Percentiles rank a stretch among this genome's conserved stretches.
Evolutionary conservation across 2,797 vertebrate genomes (phyloP).

Genomic region (Melanotaenia boesemani): DNA sequence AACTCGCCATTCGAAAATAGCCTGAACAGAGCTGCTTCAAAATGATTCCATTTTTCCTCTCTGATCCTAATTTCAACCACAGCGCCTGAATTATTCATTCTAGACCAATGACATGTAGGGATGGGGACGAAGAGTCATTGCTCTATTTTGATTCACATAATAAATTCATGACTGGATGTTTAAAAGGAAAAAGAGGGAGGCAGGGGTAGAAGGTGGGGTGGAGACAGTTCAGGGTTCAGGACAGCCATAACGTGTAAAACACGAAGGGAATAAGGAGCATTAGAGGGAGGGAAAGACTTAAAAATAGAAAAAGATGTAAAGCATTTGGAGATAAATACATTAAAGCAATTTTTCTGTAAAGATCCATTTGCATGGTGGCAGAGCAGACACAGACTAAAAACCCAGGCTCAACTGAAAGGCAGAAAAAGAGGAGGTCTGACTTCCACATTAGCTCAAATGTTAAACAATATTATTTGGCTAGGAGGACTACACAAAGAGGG

Average conservation of each 20-base stretch:
- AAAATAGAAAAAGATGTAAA: background rate
- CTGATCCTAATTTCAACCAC: conserved; percentile 75
- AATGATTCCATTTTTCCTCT: conserved; percentile 60
- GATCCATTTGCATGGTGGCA: conserved; percentile 12
- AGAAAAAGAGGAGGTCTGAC: conserved; percentile 15
- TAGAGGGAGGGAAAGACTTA: conserved; percentile 11
- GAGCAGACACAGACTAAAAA: conserved; percentile 34
- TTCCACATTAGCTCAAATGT: background rate
- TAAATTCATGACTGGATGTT: conserved; percentile 78
- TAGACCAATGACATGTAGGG: conserved; percentile 71
- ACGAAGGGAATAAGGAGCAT: conserved; percentile 23
- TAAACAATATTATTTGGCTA: background rate
- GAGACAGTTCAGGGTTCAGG: conserved; percentile 12
- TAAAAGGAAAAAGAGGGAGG: conserved; percentile 52
- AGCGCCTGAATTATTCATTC: conserved; percentile 81
- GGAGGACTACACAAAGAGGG: background rate
- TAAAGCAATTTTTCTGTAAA: conserved; percentile 14
- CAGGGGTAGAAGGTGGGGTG: background rate
- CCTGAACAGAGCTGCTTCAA: conserved; percentile 60
- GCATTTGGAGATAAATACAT: conserved; percentile 19
- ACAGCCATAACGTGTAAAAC: conserved; percentile 37
- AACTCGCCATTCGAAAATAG: conserved; percentile 72
- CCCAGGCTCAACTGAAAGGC: conserved; percentile 11
- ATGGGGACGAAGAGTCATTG: conserved; percentile 74
- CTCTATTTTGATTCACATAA: conserved; percentile 80